These are phyloP conservation scores for Columbina picui DNA, from an alignment of 2,113 vertebrate species.

Conservation along the genomic window DNA sequence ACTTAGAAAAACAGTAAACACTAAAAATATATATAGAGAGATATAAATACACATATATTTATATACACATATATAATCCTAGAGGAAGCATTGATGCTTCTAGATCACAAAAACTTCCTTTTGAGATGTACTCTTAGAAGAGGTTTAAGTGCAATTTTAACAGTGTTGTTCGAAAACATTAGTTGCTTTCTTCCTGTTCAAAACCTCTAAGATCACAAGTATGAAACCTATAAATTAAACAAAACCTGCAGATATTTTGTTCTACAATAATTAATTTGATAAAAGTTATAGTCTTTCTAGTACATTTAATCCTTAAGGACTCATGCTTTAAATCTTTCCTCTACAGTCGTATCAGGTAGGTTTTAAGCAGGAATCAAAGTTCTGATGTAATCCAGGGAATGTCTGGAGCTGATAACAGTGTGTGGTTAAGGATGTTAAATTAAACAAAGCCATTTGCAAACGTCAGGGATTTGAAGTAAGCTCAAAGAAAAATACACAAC, in stretches of 20 bases:
- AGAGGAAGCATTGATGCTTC: background rate
- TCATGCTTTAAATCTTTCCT: background rate
- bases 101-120: background rate
- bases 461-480: background rate
- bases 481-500: background rate
- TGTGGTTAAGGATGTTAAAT: background rate
- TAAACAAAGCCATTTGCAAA: background rate
- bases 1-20: background rate
- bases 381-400: background rate
- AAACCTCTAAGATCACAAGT: background rate
- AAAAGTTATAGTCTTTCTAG: background rate
- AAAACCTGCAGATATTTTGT: background rate
- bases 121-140: background rate
- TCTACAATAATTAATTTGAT: background rate
- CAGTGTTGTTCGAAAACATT: background rate
- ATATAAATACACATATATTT: no score
- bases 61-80: no score
- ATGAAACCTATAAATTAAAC: background rate
- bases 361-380: background rate
- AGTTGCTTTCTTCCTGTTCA: background rate
- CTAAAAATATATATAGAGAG: no score
- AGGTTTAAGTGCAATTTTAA: background rate
- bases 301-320: background rate
- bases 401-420: background rate
- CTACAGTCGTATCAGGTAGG: background rate